These are phyloP conservation scores for Saccopteryx leptura DNA, from an alignment of 2,113 vertebrate species.

Conservation along the genomic window DNA sequence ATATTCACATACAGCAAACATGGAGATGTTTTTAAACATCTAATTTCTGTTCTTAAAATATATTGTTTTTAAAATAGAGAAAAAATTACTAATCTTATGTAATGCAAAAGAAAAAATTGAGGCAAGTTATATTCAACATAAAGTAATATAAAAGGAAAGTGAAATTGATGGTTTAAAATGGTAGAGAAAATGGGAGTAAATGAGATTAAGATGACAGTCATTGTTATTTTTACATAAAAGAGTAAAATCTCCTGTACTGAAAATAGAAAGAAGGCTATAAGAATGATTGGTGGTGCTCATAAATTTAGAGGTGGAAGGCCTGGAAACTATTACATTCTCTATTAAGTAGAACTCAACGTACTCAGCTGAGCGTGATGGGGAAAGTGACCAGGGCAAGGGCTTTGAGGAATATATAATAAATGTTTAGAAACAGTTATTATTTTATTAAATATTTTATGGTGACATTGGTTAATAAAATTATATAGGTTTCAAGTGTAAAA, in stretches of 20 bases:
- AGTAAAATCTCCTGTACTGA: background rate
- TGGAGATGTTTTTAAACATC: background rate
- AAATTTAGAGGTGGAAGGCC: background rate
- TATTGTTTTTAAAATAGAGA: background rate
- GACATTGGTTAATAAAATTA: background rate
- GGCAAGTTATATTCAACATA: background rate
- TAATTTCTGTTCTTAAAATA: background rate
- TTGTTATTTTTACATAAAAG: background rate
- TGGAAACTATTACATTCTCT: slow-evolving; percentile 68
- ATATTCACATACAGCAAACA: background rate
- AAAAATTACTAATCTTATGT: background rate
- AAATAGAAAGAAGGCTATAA: slow-evolving; percentile 16
- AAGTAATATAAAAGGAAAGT: background rate
- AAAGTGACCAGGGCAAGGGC: background rate
- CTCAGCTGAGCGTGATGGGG: slow-evolving; percentile 31
- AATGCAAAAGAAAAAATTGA: background rate
- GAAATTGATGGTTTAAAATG: background rate
- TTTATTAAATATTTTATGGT: background rate
- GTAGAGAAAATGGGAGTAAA: background rate
- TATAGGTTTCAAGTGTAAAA: background rate
- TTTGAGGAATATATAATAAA: slow-evolving; percentile 13
- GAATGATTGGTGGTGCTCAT: slow-evolving; percentile 61
- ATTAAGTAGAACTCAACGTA: slow-evolving; percentile 58
- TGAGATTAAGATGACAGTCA: background rate
- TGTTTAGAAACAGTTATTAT: slow-evolving; percentile 43